These are phyloP conservation scores for Baccha elongata DNA, from an alignment of 2,888 invertebrate species.

Conservation along the genomic window DNA sequence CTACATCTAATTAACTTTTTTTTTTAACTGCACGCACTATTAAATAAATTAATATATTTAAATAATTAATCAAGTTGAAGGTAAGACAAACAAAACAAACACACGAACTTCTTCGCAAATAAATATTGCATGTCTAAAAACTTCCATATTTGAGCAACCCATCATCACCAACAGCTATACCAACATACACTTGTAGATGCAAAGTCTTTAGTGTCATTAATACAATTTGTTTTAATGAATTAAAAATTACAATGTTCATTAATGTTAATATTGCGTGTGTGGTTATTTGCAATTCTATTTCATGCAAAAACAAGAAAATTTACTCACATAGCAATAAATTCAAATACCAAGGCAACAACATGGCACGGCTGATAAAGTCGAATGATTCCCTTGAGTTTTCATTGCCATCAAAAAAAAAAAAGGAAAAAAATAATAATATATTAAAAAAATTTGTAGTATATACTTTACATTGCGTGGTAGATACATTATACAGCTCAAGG, in stretches of 20 bases:
- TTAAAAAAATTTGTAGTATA: background rate
- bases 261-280: slow-evolving; percentile 59
- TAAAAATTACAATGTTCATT: slow-evolving; percentile 45
- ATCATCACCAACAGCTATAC: background rate
- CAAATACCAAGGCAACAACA: slow-evolving; percentile 49
- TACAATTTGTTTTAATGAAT: slow-evolving; percentile 63
- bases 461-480: slow-evolving; percentile 44
- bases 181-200: slow-evolving; percentile 17
- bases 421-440: background rate
- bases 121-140: slow-evolving; percentile 16
- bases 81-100: background rate
- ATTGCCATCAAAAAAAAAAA: slow-evolving; percentile 47
- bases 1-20: too few relatives aligned
- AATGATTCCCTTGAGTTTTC: slow-evolving; percentile 65
- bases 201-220: slow-evolving; percentile 60
- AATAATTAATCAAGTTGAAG: background rate
- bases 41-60: too few relatives aligned
- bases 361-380: slow-evolving; percentile 7
- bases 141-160: background rate
- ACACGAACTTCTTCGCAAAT: background rate
- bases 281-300: slow-evolving; percentile 46
- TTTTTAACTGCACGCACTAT: too few relatives aligned
- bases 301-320: slow-evolving; percentile 10
- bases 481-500: slow-evolving; percentile 24
- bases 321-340: slow-evolving; percentile 27